A percentile compares a stretch with the other conserved stretches of the same genome.
Evolutionary conservation across 1,140 invertebrate species (phyloP).

Genomic region (Drosophila oshimai): DNA sequence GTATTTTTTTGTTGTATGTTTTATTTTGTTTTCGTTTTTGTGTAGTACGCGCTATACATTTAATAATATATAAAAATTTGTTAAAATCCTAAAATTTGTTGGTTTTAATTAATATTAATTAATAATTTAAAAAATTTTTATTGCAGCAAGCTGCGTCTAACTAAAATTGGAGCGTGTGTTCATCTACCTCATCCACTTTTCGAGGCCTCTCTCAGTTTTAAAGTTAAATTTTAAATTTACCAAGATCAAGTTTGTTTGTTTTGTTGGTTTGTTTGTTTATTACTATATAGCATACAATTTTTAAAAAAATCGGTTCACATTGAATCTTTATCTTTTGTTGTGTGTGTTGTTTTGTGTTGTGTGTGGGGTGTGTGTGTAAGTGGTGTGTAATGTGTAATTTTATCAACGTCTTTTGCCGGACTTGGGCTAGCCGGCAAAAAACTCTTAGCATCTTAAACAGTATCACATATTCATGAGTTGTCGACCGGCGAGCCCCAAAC

Average conservation of each 20-base stretch:
- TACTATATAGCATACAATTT: conserved; percentile 68
- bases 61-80: conserved; percentile 80
- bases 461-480: conserved; percentile 81
- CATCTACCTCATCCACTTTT: conserved; percentile 16
- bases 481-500: conserved; percentile 66
- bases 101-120: conserved; percentile 81
- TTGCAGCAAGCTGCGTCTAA: conserved; percentile 79
- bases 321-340: conserved; percentile 28
- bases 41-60: conserved; percentile 76
- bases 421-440: conserved; percentile 38
- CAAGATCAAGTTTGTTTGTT: conserved; percentile 73
- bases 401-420: conserved; percentile 63
- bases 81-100: conserved; percentile 82
- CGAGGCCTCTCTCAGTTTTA: conserved; percentile 37
- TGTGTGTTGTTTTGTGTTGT: neutral
- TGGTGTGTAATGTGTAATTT: conserved; percentile 40
- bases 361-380: neutral
- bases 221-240: conserved; percentile 75
- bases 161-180: conserved; percentile 74
- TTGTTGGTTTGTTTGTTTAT: conserved; percentile 50
- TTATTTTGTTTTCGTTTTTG: conserved; percentile 26
- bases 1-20: conserved; percentile 34
- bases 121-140: conserved; percentile 77
- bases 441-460: conserved; percentile 81
- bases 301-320: conserved; percentile 72